Conservation (phyloP, 2,113 vertebrate genomes). For the Sigmodon hispidus region DNA sequence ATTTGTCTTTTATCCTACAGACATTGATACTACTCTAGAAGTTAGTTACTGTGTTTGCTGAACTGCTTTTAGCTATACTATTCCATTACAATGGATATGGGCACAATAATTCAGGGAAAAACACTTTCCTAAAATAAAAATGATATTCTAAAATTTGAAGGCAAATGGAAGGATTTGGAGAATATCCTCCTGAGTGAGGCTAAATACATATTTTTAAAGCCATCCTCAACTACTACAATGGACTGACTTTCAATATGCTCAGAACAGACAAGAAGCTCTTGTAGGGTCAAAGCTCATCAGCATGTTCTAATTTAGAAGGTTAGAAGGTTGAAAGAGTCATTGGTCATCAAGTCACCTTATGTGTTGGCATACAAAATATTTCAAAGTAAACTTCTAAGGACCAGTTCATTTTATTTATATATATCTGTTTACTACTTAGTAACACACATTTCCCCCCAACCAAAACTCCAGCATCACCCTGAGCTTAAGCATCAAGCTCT, state of each 20-base stretch:
- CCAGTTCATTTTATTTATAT: not conserved
- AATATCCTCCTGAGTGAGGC: no score
- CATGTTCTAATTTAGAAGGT: not conserved
- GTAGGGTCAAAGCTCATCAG: not conserved
- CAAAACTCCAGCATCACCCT: not conserved
- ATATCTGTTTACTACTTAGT: not conserved
- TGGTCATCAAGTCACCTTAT: not conserved
- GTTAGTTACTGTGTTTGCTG: no score
- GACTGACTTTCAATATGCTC: conserved; percentile 27
- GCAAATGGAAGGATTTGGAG: no score
- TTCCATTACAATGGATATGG: no score
- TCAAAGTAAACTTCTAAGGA: not conserved
- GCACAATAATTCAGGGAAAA: no score
- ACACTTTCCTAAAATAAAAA: no score
- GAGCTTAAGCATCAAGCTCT: not conserved
- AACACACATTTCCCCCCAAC: not conserved
- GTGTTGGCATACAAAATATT: conserved; percentile 2
- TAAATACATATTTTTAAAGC: conserved; percentile 30
- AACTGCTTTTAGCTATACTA: no score
- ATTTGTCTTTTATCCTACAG: no score
- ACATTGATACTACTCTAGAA: no score
- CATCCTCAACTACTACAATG: not conserved
- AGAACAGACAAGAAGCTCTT: not conserved
- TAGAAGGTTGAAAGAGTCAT: not conserved
- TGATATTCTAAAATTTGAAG: no score